A percentile compares a stretch with the other conserved stretches of the same genome.
Conservation (phyloP, 2,797 vertebrate genomes). For the Cossypha dichroa region DNA sequence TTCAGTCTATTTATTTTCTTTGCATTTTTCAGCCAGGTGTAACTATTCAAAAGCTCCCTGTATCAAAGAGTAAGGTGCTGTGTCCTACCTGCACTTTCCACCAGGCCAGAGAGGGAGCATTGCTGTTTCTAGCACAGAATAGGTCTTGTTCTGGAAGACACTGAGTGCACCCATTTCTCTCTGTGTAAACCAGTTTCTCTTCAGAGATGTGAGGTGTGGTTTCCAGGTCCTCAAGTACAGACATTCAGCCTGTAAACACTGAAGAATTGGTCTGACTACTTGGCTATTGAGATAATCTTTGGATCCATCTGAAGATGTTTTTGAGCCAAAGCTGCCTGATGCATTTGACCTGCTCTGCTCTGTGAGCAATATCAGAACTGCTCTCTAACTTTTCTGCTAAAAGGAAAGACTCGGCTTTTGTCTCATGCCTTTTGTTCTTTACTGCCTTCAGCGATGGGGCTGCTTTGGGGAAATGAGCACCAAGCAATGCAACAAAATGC, state of each 20-base stretch:
- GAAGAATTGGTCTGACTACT: background rate
- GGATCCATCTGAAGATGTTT: background rate
- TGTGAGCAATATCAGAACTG: background rate
- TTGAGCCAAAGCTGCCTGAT: background rate
- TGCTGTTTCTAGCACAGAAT: background rate
- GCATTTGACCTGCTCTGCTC: background rate
- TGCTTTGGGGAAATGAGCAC: background rate
- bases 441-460: background rate
- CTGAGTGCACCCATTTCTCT: background rate
- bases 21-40: background rate
- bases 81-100: background rate
- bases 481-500: background rate
- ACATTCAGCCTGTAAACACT: background rate
- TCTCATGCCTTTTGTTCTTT: background rate
- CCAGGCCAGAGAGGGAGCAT: background rate
- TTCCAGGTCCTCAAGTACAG: background rate
- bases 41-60: background rate
- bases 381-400: accelerated
- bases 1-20: background rate
- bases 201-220: background rate
- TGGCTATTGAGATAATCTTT: background rate
- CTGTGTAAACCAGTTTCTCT: background rate
- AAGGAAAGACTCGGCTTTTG: background rate
- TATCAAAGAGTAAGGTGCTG: background rate
- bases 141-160: background rate